Conservation (phyloP, 2,113 vertebrate species). For the Albula goreensis region DNA sequence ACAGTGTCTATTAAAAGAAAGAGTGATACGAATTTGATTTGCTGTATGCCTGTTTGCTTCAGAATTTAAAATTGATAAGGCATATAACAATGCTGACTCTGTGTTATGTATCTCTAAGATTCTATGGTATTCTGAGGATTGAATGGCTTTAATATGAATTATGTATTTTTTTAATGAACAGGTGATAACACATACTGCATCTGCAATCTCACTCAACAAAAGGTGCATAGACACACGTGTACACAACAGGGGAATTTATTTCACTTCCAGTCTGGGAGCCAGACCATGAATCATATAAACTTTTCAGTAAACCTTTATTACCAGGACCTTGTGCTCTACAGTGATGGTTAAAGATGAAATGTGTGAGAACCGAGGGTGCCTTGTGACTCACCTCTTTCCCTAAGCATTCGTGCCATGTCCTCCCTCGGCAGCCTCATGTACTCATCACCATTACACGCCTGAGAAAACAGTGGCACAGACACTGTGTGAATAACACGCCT, state of each 20-base stretch:
- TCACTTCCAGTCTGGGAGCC: neutral
- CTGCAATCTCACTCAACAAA: neutral
- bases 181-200: neutral
- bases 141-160: too few relatives aligned
- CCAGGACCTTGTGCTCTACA: neutral
- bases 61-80: too few relatives aligned
- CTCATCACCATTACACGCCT: slow-evolving; percentile 79
- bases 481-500: neutral
- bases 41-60: too few relatives aligned
- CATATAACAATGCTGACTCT: too few relatives aligned
- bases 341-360: neutral
- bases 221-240: neutral
- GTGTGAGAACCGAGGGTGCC: neutral
- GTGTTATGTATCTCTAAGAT: too few relatives aligned
- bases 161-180: neutral
- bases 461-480: slow-evolving; percentile 22
- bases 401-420: slow-evolving; percentile 68
- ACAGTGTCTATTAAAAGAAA: too few relatives aligned
- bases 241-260: neutral
- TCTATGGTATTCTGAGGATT: too few relatives aligned
- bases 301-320: too few relatives aligned
- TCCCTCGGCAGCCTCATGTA: slow-evolving; percentile 74
- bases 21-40: too few relatives aligned
- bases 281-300: neutral
- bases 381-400: slow-evolving; percentile 48